Conservation (phyloP, 2,113 vertebrate genomes). For the Tupaia tana region DNA sequence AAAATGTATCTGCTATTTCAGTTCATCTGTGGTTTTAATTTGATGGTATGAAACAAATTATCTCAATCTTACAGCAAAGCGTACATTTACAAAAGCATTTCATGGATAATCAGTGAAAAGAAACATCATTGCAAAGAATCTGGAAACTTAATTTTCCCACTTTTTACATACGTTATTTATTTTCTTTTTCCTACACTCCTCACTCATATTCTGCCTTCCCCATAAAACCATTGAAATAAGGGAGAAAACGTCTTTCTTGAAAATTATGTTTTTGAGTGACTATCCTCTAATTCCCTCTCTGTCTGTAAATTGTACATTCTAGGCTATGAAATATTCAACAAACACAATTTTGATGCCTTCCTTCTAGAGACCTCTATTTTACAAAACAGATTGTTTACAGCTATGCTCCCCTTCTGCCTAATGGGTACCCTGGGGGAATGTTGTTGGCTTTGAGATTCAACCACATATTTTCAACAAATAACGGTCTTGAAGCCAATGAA, state of each 20-base stretch:
- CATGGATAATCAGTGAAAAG: background rate
- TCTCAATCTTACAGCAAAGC: background rate
- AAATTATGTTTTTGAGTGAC: slow-evolving; percentile 54
- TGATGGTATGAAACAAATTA: background rate
- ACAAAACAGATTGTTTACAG: slow-evolving; percentile 85
- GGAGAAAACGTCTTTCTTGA: background rate
- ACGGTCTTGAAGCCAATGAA: slow-evolving; percentile 67
- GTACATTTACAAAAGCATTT: background rate
- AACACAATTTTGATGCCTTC: slow-evolving; percentile 71
- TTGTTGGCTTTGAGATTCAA: slow-evolving; percentile 82
- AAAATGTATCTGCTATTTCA: background rate
- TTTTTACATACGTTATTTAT: background rate
- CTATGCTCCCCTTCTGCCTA: slow-evolving; percentile 82
- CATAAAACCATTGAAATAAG: background rate
- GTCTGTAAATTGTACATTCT: slow-evolving; percentile 62
- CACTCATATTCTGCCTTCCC: rapidly evolving
- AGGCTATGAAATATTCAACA: slow-evolving; percentile 83
- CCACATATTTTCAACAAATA: slow-evolving; percentile 83
- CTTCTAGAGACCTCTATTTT: slow-evolving; percentile 81
- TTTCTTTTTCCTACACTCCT: slow-evolving; percentile 18
- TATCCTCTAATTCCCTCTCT: slow-evolving; percentile 65
- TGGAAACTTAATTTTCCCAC: background rate
- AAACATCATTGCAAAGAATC: background rate
- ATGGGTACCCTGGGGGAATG: slow-evolving; percentile 80
- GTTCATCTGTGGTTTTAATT: background rate